These are phyloP conservation scores for Eurois occulta DNA, from an alignment of 2,888 invertebrate species.

Conservation along the genomic window DNA sequence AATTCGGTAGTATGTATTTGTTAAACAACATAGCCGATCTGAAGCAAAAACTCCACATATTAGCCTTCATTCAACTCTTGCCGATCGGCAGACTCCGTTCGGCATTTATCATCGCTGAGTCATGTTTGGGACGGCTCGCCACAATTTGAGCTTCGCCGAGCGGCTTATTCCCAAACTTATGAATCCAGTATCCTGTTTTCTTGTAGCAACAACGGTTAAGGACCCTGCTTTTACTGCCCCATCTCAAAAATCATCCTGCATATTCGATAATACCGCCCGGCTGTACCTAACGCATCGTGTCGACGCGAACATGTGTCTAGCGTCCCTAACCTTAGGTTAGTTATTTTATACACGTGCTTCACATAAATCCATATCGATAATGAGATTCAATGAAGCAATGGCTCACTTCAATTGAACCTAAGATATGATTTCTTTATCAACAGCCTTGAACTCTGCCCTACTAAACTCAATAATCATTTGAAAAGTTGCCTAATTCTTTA, in stretches of 20 bases:
- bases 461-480: neutral
- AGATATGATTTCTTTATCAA: conserved; percentile 12
- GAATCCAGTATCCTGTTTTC: neutral
- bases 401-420: neutral
- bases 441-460: conserved; percentile 11
- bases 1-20: neutral
- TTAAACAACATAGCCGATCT: neutral
- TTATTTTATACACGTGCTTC: conserved; percentile 22
- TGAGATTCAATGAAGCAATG: conserved; percentile 3
- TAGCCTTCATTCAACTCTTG: neutral
- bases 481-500: conserved; percentile 17
- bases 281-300: neutral
- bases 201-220: neutral
- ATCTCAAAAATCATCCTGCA: neutral
- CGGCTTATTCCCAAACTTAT: neutral
- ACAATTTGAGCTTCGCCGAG: neutral
- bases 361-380: conserved; percentile 5
- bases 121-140: neutral
- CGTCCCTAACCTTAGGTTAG: no score
- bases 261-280: neutral
- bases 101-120: neutral
- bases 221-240: neutral
- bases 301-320: neutral
- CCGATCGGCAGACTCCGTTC: neutral
- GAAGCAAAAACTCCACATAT: neutral